Percentiles rank a stretch among this genome's conserved stretches.
phyloP scores from a whole-genome alignment of 2,888 invertebrate genomes.

The Pantelozetes paolii region DNA sequence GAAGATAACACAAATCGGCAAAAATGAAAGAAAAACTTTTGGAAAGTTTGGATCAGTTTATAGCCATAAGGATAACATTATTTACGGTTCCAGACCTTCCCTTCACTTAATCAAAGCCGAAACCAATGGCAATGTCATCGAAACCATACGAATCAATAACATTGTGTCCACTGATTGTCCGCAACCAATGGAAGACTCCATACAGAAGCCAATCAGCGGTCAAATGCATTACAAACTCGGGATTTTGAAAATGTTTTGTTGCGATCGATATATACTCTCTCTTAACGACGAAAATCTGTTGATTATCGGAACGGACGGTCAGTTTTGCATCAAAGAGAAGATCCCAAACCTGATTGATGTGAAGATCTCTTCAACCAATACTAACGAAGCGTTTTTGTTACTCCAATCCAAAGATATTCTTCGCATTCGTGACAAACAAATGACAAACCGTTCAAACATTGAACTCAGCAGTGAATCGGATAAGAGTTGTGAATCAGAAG shows the following conservation, averaged over 20 bases:
- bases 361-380: background rate
- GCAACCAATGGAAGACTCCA: background rate
- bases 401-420: background rate
- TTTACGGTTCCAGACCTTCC: conserved; percentile 8
- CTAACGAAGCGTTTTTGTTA: conserved; percentile 20
- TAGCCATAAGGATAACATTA: background rate
- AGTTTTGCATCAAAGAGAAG: conserved; percentile 16
- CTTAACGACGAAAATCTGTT: background rate
- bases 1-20: background rate
- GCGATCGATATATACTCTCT: background rate
- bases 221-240: background rate
- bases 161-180: background rate
- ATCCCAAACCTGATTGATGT: background rate
- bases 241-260: conserved; percentile 1
- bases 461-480: conserved; percentile 17
- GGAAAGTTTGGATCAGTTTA: conserved; percentile 22
- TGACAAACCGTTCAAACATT: background rate
- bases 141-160: conserved; percentile 29
- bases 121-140: background rate
- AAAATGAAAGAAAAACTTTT: conserved; percentile 15
- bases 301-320: conserved; percentile 7
- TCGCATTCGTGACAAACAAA: background rate
- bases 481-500: background rate
- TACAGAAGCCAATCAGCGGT: conserved; percentile 10
- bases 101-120: conserved; percentile 21